Evolutionary conservation across 2,797 vertebrate genomes (phyloP).

Genomic region (Acanthornis magna): DNA sequence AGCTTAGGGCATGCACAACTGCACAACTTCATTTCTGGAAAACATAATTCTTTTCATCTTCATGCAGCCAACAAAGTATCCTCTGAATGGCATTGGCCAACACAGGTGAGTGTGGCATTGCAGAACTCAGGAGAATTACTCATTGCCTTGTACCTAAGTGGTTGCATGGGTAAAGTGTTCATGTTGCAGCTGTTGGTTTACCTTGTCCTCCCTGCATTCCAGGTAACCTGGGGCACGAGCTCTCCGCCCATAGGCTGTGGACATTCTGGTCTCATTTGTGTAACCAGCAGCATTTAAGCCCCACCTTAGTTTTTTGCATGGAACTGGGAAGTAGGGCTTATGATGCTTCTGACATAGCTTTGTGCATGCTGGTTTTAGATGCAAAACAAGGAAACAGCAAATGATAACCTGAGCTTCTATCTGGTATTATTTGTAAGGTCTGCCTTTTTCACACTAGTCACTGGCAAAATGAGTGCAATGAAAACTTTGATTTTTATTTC

Average conservation of each 20-base stretch:
- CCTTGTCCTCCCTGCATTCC: background rate
- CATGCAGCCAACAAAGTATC: background rate
- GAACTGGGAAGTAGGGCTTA: background rate
- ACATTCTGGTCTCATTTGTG: background rate
- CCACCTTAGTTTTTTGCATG: background rate
- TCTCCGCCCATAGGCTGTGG: background rate
- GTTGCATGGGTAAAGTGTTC: background rate
- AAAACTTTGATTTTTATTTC: background rate
- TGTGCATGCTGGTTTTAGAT: background rate
- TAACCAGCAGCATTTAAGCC: background rate
- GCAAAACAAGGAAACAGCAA: background rate
- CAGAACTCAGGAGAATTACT: background rate
- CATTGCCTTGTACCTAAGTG: background rate
- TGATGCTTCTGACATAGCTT: background rate
- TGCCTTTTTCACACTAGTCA: background rate
- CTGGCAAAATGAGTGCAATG: background rate
- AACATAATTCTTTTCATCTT: background rate
- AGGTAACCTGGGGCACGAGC: background rate
- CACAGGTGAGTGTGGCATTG: background rate
- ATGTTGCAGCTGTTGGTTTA: background rate
- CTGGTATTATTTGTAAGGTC: background rate
- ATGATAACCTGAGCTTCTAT: background rate
- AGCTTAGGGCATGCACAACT: background rate
- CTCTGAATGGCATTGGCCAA: background rate
- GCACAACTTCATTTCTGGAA: background rate